Conservation (phyloP, 92 coral and sea anemone genomes). For the Virgularia gustaviana region DNA sequence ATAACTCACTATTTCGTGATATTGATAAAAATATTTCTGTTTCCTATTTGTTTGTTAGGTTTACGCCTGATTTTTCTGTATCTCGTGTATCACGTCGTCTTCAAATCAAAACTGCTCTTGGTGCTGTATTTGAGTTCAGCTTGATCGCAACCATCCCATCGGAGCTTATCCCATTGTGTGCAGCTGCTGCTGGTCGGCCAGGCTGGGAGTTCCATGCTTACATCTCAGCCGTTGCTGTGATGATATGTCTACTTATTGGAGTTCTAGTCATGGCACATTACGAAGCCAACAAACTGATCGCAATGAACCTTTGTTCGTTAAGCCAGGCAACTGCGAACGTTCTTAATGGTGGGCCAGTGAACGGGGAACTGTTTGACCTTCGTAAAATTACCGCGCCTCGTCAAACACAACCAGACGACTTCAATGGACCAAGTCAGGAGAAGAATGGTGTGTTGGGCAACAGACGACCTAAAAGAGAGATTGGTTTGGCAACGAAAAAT, state of each 20-base stretch:
- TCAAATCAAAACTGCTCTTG: slow-evolving; percentile 81
- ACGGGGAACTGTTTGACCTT: slow-evolving; percentile 78
- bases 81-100: slow-evolving; percentile 91
- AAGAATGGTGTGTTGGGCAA: background rate
- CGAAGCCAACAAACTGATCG: slow-evolving; percentile 77
- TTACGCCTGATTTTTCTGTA: slow-evolving; percentile 96
- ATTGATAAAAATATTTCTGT: background rate
- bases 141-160: slow-evolving; percentile 95
- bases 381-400: slow-evolving; percentile 66
- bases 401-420: background rate
- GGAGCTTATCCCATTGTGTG: slow-evolving; percentile 95
- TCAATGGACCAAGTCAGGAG: background rate
- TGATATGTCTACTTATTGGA: slow-evolving; percentile 64
- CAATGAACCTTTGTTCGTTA: slow-evolving; percentile 55
- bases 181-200: slow-evolving; percentile 82
- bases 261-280: slow-evolving; percentile 73
- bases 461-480: slow-evolving; percentile 17
- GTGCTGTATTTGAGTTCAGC: slow-evolving; percentile 87
- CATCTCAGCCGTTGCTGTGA: slow-evolving; percentile 56
- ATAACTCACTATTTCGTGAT: background rate
- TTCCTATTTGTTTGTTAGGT: slow-evolving; percentile 50
- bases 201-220: slow-evolving; percentile 82
- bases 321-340: slow-evolving; percentile 51
- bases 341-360: slow-evolving; percentile 59
- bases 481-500: background rate